Evolutionary conservation across 1,140 invertebrate species (phyloP).

Genomic region (Drosophila grimshawi): DNA sequence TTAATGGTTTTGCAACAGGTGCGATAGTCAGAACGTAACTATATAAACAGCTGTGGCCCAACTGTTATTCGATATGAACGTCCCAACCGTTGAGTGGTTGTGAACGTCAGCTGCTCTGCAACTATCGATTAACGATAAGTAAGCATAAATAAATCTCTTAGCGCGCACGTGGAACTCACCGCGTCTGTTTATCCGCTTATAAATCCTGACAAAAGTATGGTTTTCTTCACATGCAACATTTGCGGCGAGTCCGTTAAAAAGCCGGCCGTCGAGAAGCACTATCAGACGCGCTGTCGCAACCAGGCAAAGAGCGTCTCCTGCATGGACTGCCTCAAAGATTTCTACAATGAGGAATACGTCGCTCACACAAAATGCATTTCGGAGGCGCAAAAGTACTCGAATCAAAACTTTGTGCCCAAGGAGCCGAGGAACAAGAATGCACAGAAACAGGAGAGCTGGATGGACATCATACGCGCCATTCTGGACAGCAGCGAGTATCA

Average conservation of each 20-base stretch:
- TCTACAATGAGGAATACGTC: constrained; percentile 91
- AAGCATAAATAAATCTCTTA: constrained; percentile 8
- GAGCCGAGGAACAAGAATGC: constrained; percentile 92
- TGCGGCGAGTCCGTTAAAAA: constrained; percentile 96
- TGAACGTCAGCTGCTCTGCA: not conserved
- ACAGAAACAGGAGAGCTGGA: constrained; percentile 95
- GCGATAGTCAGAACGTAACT: no score
- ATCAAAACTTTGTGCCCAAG: constrained; percentile 90
- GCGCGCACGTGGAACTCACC: constrained; percentile 36
- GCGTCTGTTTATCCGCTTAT: not conserved
- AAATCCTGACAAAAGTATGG: constrained; percentile 87
- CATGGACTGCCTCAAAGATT: constrained; percentile 95
- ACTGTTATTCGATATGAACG: not conserved
- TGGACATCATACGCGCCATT: constrained; percentile 91
- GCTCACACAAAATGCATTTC: constrained; percentile 95
- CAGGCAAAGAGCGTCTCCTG: constrained; percentile 89
- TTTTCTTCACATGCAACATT: constrained; percentile 95
- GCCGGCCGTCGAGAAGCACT: constrained; percentile 96
- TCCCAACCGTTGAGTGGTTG: not conserved
- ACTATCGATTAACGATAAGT: constrained; percentile 30
- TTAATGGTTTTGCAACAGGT: no score
- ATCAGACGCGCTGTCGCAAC: constrained; percentile 88
- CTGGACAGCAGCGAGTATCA: constrained; percentile 86
- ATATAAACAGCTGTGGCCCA: not conserved
- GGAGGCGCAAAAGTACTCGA: constrained; percentile 95